Conservation (phyloP, 1,140 invertebrate genomes). For the Zaprionus taronus region DNA sequence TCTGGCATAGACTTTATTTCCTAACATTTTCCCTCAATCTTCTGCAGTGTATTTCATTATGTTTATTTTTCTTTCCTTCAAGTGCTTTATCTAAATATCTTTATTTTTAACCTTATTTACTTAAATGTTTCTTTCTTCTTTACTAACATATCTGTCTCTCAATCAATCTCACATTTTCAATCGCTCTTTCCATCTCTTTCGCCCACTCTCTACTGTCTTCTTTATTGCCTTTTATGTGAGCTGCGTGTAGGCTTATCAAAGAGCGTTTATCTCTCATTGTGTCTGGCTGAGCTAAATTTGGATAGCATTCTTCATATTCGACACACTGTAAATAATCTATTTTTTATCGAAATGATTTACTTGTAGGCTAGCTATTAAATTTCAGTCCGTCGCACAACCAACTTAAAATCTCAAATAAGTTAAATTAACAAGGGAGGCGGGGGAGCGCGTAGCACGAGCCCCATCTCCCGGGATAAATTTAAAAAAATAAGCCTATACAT, state of each 20-base stretch:
- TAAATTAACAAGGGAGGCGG: too few species aligned
- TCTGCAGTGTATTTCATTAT: not conserved
- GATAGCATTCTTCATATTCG: not conserved
- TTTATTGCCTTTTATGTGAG: constrained; percentile 7
- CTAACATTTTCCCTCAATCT: not conserved
- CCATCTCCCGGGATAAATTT: too few species aligned
- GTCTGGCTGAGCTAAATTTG: not conserved
- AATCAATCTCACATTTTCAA: not conserved
- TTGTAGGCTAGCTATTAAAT: too few species aligned
- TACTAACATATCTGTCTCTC: not conserved
- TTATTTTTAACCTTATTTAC: not conserved
- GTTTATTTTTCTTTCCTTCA: not conserved
- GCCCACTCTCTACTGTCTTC: not conserved
- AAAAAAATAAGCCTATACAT: too few species aligned
- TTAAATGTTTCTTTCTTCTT: not conserved
- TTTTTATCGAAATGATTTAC: not conserved
- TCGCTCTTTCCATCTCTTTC: not conserved
- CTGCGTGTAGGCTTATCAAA: constrained; percentile 1
- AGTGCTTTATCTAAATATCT: not conserved
- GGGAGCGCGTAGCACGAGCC: too few species aligned
- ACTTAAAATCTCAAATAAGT: not conserved
- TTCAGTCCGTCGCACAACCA: too few species aligned
- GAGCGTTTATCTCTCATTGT: not conserved
- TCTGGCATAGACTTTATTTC: not conserved
- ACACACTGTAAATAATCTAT: not conserved